Evolutionary conservation across 1,140 invertebrate genomes (phyloP).

Genomic region (Stegodyphus dumicola): DNA sequence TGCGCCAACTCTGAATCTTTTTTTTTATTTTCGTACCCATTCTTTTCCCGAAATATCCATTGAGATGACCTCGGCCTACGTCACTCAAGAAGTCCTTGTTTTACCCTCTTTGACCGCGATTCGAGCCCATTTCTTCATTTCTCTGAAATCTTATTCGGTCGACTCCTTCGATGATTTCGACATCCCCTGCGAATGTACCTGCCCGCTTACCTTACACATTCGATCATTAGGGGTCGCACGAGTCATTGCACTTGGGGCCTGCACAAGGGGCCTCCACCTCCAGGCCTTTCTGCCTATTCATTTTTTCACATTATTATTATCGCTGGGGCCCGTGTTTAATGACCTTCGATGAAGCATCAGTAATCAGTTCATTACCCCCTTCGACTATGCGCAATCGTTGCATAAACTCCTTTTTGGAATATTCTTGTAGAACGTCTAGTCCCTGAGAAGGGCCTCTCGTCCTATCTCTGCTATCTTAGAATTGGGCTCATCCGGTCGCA

Average conservation of each 20-base stretch:
- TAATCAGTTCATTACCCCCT: constrained; percentile 61
- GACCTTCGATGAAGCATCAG: constrained; percentile 55
- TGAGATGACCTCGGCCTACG: not conserved
- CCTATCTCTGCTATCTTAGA: constrained; percentile 29
- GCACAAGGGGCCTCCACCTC: not conserved
- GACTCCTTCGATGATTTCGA: constrained; percentile 26
- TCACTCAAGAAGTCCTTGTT: constrained; percentile 35
- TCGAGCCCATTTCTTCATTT: not conserved
- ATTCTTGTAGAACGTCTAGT: constrained; percentile 22
- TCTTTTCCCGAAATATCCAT: not conserved
- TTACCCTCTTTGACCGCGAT: constrained; percentile 57
- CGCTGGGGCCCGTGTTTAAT: constrained; percentile 29
- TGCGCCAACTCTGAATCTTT: too few relatives aligned
- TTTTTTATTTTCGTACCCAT: not conserved
- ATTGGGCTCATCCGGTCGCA: constrained; percentile 56
- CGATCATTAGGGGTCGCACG: constrained; percentile 49
- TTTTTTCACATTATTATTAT: constrained; percentile 20
- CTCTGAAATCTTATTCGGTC: not conserved
- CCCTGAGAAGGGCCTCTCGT: constrained; percentile 21
- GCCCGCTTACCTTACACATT: constrained; percentile 44
- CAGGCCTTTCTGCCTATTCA: constrained; percentile 20
- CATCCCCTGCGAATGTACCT: constrained; percentile 37
- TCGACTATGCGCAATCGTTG: constrained; percentile 34
- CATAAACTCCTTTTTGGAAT: constrained; percentile 41
- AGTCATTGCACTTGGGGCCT: constrained; percentile 61